A percentile compares a stretch with the other conserved stretches of the same genome.
Evolutionary conservation across 2,888 invertebrate genomes (phyloP).

Genomic region (Bembecia ichneumoniformis): DNA sequence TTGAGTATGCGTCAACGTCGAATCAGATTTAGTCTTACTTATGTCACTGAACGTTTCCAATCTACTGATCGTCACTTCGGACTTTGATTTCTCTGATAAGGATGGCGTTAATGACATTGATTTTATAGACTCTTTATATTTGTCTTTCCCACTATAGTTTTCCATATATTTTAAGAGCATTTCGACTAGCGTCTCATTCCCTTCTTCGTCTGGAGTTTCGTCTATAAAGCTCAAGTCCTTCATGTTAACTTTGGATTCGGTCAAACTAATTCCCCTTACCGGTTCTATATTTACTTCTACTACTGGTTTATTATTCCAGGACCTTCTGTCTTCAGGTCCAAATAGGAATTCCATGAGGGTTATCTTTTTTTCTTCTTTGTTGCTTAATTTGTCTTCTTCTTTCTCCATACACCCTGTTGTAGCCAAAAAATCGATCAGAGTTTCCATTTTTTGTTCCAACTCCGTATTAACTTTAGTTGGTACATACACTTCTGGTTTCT

Average conservation of each 20-base stretch:
- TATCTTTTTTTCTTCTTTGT: slow-evolving; percentile 52
- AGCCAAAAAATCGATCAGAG: slow-evolving; percentile 60
- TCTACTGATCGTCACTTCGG: slow-evolving; percentile 59
- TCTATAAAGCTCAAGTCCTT: slow-evolving; percentile 55
- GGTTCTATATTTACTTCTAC: slow-evolving; percentile 39
- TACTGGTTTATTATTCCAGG: slow-evolving; percentile 28
- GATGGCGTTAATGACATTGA: slow-evolving; percentile 41
- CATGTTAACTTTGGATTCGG: slow-evolving; percentile 52
- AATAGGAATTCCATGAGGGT: slow-evolving; percentile 66
- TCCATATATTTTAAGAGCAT: slow-evolving; percentile 65
- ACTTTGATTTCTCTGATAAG: slow-evolving; percentile 60
- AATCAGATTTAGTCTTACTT: slow-evolving; percentile 64
- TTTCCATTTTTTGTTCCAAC: slow-evolving; percentile 65
- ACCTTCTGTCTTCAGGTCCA: slow-evolving; percentile 42
- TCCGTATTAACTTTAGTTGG: slow-evolving; percentile 51
- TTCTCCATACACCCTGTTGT: slow-evolving; percentile 57
- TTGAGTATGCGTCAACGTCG: slow-evolving; percentile 57
- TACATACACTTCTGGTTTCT: slow-evolving; percentile 26
- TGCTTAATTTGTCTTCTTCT: slow-evolving; percentile 23
- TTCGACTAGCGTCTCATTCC: slow-evolving; percentile 53
- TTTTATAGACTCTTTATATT: slow-evolving; percentile 27
- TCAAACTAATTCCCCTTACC: slow-evolving; percentile 34
- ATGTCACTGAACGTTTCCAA: slow-evolving; percentile 59
- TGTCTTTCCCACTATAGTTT: slow-evolving; percentile 39
- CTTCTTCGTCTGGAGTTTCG: slow-evolving; percentile 57